Evolutionary conservation across 2,888 invertebrate genomes (phyloP).

Genomic region (Caenorhabditis afra): DNA sequence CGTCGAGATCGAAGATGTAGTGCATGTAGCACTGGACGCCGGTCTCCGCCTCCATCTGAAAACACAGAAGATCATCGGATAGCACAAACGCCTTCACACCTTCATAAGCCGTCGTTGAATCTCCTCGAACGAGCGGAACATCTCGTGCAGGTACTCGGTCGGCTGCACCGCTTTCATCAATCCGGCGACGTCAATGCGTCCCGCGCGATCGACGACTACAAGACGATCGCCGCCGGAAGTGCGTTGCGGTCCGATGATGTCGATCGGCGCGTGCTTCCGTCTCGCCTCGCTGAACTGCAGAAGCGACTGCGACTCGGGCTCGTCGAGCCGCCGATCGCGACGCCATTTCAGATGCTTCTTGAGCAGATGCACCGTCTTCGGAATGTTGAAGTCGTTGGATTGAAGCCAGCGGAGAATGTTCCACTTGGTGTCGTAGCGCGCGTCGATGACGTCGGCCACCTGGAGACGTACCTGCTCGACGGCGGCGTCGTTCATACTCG

Average conservation of each 20-base stretch:
- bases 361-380: conserved; percentile 62
- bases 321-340: conserved; percentile 62
- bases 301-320: conserved; percentile 42
- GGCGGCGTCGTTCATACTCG: conserved; percentile 41
- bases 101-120: conserved; percentile 62
- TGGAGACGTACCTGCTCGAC: conserved; percentile 58
- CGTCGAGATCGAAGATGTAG: conserved; percentile 72
- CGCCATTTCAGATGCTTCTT: conserved; percentile 71
- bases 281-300: conserved; percentile 51
- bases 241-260: conserved; percentile 65
- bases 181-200: conserved; percentile 65
- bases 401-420: conserved; percentile 72
- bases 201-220: conserved; percentile 68
- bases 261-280: conserved; percentile 63
- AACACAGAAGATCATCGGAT: conserved; percentile 81
- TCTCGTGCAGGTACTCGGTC: conserved; percentile 71
- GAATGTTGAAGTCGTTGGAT: conserved; percentile 62
- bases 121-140: conserved; percentile 66
- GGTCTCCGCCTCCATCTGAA: conserved; percentile 82
- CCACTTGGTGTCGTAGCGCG: conserved; percentile 68
- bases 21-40: conserved; percentile 66
- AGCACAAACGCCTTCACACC: conserved; percentile 25
- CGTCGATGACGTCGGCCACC: conserved; percentile 61
- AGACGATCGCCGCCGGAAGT: conserved; percentile 61
- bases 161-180: conserved; percentile 71